These are phyloP conservation scores for Ruditapes philippinarum DNA, from an alignment of 1,140 invertebrate genomes.

Conservation along the genomic window DNA sequence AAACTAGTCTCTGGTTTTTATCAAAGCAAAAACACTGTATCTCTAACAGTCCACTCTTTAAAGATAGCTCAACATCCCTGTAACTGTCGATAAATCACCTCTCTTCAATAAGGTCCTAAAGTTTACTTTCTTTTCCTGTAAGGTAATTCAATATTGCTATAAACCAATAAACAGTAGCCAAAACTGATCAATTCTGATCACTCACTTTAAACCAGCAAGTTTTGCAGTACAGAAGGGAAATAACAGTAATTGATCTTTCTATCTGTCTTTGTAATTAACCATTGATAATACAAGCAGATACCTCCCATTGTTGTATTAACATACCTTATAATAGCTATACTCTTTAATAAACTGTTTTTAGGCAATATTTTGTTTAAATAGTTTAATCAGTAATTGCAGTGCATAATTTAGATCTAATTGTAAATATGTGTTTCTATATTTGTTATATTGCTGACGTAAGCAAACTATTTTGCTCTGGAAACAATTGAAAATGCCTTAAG, in stretches of 20 bases:
- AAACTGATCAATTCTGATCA: conserved; percentile 29
- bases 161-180: background rate
- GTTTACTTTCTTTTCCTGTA: too few relatives aligned
- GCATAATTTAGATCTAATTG: background rate
- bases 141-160: background rate
- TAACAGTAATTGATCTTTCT: conserved; percentile 25
- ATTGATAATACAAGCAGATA: background rate
- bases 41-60: background rate
- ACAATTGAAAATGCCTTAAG: too few relatives aligned
- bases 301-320: background rate
- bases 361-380: background rate
- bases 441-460: background rate
- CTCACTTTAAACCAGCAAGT: background rate
- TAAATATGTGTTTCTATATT: background rate
- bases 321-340: background rate
- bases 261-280: conserved; percentile 13
- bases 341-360: background rate
- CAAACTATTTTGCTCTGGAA: too few relatives aligned
- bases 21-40: background rate
- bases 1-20: background rate
- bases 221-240: background rate
- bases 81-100: too few relatives aligned
- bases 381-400: background rate
- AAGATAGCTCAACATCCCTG: background rate
- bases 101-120: too few relatives aligned